Evolutionary conservation across 2,888 invertebrate species (phyloP).

Genomic region (Epistrophe grossulariae): DNA sequence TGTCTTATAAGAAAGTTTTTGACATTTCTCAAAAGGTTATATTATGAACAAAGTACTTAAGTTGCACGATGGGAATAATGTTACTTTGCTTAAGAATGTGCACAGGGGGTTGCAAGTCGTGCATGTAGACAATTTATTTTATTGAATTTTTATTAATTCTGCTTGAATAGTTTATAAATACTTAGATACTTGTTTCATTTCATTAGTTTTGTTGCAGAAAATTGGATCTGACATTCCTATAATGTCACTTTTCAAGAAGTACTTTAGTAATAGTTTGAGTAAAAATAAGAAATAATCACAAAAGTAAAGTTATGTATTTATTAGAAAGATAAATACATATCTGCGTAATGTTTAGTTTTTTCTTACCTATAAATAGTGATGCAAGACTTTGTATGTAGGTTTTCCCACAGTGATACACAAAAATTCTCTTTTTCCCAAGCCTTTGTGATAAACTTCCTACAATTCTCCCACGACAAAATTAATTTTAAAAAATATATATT

Average conservation of each 20-base stretch:
- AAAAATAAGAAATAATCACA: too few relatives aligned
- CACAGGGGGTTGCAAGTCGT: not conserved
- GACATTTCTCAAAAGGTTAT: constrained; percentile 39
- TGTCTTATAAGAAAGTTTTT: constrained; percentile 24
- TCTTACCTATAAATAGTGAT: too few relatives aligned
- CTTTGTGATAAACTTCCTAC: too few relatives aligned
- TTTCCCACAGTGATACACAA: too few relatives aligned
- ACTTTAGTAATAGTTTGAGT: too few relatives aligned
- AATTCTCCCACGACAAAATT: too few relatives aligned
- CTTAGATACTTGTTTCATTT: not conserved
- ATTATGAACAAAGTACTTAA: not conserved
- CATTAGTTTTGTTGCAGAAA: not conserved
- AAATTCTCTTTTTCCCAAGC: too few relatives aligned
- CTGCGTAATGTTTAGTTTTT: too few relatives aligned
- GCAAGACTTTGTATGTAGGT: too few relatives aligned
- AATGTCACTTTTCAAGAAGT: not conserved
- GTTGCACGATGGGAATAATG: not conserved
- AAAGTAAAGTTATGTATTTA: too few relatives aligned
- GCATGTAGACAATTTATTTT: constrained; percentile 2
- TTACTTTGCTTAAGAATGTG: not conserved
- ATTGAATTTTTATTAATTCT: constrained; percentile 32
- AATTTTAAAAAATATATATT: too few relatives aligned
- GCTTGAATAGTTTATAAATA: constrained; percentile 4
- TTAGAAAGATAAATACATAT: too few relatives aligned
- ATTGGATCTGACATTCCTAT: not conserved